These are phyloP conservation scores for Amphipoea lucens DNA, from an alignment of 2,888 invertebrate species.

Conservation along the genomic window DNA sequence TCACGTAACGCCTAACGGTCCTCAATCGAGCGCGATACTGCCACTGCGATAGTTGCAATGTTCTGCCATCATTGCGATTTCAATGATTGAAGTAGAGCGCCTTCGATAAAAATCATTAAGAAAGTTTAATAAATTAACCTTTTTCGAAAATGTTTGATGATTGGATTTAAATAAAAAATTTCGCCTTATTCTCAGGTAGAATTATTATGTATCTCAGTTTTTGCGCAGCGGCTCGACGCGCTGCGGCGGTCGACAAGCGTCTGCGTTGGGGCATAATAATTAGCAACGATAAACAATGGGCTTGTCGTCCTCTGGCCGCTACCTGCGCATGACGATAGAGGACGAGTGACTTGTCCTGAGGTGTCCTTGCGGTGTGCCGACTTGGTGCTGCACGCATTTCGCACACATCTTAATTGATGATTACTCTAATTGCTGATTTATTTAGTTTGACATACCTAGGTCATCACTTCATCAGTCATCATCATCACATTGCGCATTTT, in stretches of 20 bases:
- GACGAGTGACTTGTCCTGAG: constrained; percentile 86
- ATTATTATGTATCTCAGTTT: constrained; percentile 77
- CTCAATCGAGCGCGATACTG: constrained; percentile 90
- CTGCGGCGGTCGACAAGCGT: constrained; percentile 81
- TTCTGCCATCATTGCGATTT: constrained; percentile 79
- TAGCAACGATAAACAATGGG: constrained; percentile 90
- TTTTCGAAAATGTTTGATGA: constrained; percentile 22
- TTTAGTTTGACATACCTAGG: constrained; percentile 12
- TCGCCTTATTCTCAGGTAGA: constrained; percentile 77
- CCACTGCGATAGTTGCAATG: constrained; percentile 84
- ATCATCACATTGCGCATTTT: neutral
- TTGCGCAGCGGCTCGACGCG: constrained; percentile 77
- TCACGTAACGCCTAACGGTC: constrained; percentile 91
- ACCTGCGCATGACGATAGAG: constrained; percentile 88
- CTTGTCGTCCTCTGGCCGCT: constrained; percentile 88
- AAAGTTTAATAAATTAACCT: constrained; percentile 27
- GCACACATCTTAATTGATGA: constrained; percentile 66
- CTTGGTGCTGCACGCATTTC: constrained; percentile 74
- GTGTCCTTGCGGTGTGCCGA: constrained; percentile 81
- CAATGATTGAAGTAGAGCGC: constrained; percentile 76
- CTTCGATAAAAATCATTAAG: constrained; percentile 59
- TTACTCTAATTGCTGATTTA: constrained; percentile 44
- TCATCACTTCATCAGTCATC: neutral
- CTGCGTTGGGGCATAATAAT: constrained; percentile 88
- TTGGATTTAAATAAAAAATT: constrained; percentile 63